Percentiles rank a stretch among this genome's conserved stretches.
Evolutionary conservation across 1,140 invertebrate genomes (phyloP).

Genomic region (Drosophila seguyi): DNA sequence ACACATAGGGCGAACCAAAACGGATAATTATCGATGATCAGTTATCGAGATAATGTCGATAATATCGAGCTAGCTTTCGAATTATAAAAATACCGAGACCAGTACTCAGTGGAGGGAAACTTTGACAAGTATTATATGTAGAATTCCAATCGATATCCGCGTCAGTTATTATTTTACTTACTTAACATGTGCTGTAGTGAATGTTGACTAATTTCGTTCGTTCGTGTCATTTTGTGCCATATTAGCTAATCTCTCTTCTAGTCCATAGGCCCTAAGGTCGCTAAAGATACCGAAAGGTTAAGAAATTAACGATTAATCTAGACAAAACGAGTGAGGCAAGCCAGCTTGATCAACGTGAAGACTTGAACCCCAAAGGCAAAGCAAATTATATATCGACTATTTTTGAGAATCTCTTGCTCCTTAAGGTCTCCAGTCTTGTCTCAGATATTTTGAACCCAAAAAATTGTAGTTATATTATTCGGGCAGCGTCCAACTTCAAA

Average conservation of each 20-base stretch:
- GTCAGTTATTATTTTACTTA: conserved; percentile 47
- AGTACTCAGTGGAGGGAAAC: conserved; percentile 73
- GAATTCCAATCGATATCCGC: conserved; percentile 69
- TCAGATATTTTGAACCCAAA: conserved; percentile 6
- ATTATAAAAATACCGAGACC: conserved; percentile 65
- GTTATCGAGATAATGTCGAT: conserved; percentile 11
- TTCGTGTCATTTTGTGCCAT: conserved; percentile 74
- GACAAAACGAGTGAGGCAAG: conserved; percentile 47
- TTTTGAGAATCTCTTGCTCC: conserved; percentile 29
- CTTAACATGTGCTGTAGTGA: conserved; percentile 82
- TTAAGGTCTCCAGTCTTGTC: conserved; percentile 7
- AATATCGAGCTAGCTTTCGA: conserved; percentile 17
- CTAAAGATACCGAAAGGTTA: conserved; percentile 18
- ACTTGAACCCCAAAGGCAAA: conserved; percentile 47
- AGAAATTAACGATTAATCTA: conserved; percentile 12
- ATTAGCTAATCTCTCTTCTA: conserved; percentile 63
- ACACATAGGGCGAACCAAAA: conserved; percentile 41
- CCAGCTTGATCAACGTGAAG: conserved; percentile 34
- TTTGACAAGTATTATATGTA: conserved; percentile 81
- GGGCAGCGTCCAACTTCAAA: conserved; percentile 45
- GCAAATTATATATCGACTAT: conserved; percentile 23
- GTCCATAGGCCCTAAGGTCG: conserved; percentile 49
- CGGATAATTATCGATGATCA: conserved; percentile 30
- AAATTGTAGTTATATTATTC: conserved; percentile 3
- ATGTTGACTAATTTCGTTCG: conserved; percentile 72